A percentile compares a stretch with the other conserved stretches of the same genome.
phyloP scores from a whole-genome alignment of 2,113 vertebrate species.

The Oophaga pumilio region DNA sequence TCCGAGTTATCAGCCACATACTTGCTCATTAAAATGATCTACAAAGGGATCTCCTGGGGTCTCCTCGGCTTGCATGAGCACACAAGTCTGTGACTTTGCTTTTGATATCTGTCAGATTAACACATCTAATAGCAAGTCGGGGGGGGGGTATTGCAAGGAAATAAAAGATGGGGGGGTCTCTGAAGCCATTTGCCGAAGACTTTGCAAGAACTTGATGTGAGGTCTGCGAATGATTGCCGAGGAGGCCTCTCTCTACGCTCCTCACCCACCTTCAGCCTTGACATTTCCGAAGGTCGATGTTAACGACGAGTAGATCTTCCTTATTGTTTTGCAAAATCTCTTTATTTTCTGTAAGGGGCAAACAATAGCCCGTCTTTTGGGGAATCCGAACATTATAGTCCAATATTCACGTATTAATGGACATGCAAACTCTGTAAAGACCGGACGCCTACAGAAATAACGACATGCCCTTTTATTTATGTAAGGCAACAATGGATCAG shows the following conservation, averaged over 20 bases:
- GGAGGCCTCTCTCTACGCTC: neutral
- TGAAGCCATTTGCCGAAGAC: neutral
- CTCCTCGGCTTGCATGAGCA: neutral
- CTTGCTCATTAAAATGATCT: constrained; percentile 38
- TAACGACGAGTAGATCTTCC: neutral
- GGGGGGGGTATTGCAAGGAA: neutral
- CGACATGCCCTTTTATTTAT: neutral
- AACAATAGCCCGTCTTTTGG: neutral
- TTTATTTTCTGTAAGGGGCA: neutral
- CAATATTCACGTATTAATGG: neutral
- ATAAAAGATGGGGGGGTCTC: neutral
- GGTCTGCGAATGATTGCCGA: neutral
- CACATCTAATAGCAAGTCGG: constrained; percentile 36
- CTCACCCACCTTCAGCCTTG: neutral
- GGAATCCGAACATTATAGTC: neutral
- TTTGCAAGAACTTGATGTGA: neutral
- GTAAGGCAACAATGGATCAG: neutral
- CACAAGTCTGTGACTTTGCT: constrained; percentile 31
- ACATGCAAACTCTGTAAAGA: neutral
- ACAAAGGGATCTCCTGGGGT: constrained; percentile 38
- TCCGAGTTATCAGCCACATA: constrained; percentile 28
- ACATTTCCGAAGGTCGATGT: neutral
- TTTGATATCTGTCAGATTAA: constrained; percentile 38
- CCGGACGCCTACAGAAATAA: neutral
- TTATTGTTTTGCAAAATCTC: neutral